Conservation (phyloP, 2,113 vertebrate species). For the Monopterus albus region DNA sequence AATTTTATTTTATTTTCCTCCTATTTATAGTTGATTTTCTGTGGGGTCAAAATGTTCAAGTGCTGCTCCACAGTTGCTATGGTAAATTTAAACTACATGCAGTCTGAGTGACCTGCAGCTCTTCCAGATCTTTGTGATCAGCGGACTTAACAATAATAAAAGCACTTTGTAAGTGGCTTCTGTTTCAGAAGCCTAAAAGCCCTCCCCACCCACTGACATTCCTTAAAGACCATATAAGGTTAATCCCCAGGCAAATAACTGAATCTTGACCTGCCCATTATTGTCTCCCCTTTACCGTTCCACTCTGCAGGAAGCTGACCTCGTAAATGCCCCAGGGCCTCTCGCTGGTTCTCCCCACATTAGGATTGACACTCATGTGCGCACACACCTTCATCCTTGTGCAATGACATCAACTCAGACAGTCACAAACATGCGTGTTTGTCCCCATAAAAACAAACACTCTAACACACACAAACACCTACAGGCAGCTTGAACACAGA, state of each 20-base stretch:
- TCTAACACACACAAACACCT: constrained; percentile 14
- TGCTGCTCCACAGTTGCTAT: not conserved
- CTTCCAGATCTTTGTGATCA: constrained; percentile 45
- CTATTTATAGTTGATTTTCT: not conserved
- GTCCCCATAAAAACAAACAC: constrained; percentile 5
- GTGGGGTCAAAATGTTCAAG: not conserved
- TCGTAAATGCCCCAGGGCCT: constrained; percentile 68
- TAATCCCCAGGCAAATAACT: constrained; percentile 78
- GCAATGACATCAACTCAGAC: not conserved
- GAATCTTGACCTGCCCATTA: constrained; percentile 77
- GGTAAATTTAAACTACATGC: constrained; percentile 2
- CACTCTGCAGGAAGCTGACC: constrained; percentile 65
- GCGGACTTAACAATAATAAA: constrained; percentile 41
- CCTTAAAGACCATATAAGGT: constrained; percentile 68
- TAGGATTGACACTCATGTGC: constrained; percentile 29
- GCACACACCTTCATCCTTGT: constrained; percentile 24
- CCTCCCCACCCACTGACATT: constrained; percentile 57
- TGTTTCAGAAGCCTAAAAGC: constrained; percentile 56
- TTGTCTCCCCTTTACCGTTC: constrained; percentile 61
- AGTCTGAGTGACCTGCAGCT: constrained; percentile 5
- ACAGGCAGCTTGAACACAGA: constrained; percentile 14
- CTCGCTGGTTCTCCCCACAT: constrained; percentile 25
- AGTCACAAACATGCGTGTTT: constrained; percentile 13
- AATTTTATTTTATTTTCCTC: not conserved
- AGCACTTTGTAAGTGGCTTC: constrained; percentile 61